Base-by-base conservation (phyloP, 1,140 invertebrate species). In the Cotesia vestalis region DNA sequence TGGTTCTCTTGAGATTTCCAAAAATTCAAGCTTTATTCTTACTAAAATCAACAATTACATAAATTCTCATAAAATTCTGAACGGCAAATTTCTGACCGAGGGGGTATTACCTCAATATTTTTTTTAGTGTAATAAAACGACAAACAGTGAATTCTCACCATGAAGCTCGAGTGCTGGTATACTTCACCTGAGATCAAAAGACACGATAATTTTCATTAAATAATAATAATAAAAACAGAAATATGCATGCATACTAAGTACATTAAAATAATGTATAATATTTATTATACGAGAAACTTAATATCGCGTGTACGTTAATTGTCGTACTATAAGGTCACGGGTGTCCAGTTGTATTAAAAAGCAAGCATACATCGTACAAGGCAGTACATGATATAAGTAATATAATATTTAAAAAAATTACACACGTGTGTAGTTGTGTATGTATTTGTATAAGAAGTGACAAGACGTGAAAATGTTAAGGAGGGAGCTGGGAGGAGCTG, bases 401-500 rank as follows among this genome's bases (percentile, higher is more conserved):
- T 20, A 51, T 27, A 2, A 27, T 27, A 17, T 3, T 27, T 27
- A 27, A 27, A 27, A 27, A 27, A 27, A 27, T 27, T 27, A 27
- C 27, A 2, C 27, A 27, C 0, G 27, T 27, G 1, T 27, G 27
- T 60, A 53, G 69, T 17, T 17, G 17, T 1, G 67, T 60, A 53
- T 72, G 40, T 68, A 63, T 70, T 12, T 9, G 51, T 9, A 5
- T 40, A 69, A 11, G 34, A 40, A 66, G 73, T 52, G 27, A 12
- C 36, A 63, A 12, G 36, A 36, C 5, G 35, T 36, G 35, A 62
- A n/a, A 62, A 62, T 62, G 36, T 38, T 36, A 51, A 66, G 69
- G 40, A 69, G 66, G 64, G 66, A 68, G 74, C 66, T 75, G 79
- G 78, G 80, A 79, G 79, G 79, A 80, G 78, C 78, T 82, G 80